Evolutionary conservation across 2,797 vertebrate species (phyloP).

Genomic region (Gallinago solitaria): DNA sequence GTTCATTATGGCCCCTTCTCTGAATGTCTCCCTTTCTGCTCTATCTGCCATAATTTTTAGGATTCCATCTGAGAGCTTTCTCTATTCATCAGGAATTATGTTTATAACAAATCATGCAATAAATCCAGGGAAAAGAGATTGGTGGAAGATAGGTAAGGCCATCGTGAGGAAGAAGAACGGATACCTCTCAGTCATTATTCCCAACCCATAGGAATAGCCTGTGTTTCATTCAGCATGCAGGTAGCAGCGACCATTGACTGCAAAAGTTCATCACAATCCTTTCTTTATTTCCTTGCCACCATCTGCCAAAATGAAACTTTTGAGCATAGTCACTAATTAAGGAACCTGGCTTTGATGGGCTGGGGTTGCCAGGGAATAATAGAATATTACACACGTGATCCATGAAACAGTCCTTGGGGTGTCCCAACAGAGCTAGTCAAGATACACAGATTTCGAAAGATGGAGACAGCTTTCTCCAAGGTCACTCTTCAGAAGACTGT

Average conservation of each 20-base stretch:
- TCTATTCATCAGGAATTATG: not conserved
- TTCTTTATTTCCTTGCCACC: not conserved
- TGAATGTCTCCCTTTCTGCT: not conserved
- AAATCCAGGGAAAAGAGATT: not conserved
- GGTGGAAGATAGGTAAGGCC: not conserved
- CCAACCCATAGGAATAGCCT: not conserved
- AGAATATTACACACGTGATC: not conserved
- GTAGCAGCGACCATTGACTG: not conserved
- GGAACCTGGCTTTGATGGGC: not conserved
- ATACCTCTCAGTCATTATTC: not conserved
- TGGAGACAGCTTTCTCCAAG: not conserved
- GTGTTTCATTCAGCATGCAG: not conserved
- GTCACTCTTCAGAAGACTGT: not conserved
- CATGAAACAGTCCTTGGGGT: not conserved
- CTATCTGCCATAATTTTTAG: not conserved
- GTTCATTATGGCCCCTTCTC: not conserved
- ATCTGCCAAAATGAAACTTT: not conserved
- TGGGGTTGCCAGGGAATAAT: not conserved
- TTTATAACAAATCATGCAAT: not conserved
- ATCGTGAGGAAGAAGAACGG: not conserved
- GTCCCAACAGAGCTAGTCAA: not conserved
- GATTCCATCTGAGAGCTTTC: not conserved
- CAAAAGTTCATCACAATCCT: not conserved
- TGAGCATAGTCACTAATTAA: not conserved
- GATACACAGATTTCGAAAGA: not conserved